These are phyloP conservation scores for Atherinosoma microstoma DNA, from an alignment of 2,797 vertebrate genomes.

Conservation along the genomic window DNA sequence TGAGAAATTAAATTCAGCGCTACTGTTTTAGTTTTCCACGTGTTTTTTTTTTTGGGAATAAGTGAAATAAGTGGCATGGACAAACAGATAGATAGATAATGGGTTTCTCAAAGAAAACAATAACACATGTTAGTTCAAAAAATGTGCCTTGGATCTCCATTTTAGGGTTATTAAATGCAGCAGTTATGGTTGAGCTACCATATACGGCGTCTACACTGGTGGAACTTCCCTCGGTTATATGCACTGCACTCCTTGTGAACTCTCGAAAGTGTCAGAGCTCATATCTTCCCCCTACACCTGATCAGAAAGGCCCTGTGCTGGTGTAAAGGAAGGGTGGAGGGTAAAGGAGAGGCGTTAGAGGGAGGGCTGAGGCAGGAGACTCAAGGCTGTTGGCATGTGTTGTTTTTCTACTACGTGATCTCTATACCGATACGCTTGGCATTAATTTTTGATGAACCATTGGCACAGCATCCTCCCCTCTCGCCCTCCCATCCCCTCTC, in stretches of 20 bases:
- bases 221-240: slow-evolving; percentile 83
- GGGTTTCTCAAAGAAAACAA: slow-evolving; percentile 56
- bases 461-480: slow-evolving; percentile 79
- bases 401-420: slow-evolving; percentile 87
- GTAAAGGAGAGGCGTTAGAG: slow-evolving; percentile 59
- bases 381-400: slow-evolving; percentile 85
- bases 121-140: slow-evolving; percentile 55
- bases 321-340: slow-evolving; percentile 62
- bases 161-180: slow-evolving; percentile 83
- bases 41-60: slow-evolving; percentile 26
- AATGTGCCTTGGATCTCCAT: slow-evolving; percentile 74
- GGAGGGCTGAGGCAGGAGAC: slow-evolving; percentile 73
- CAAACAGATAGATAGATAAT: slow-evolving; percentile 44
- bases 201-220: slow-evolving; percentile 63
- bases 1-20: slow-evolving; percentile 60
- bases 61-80: slow-evolving; percentile 44
- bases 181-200: slow-evolving; percentile 77
- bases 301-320: slow-evolving; percentile 78
- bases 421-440: slow-evolving; percentile 84
- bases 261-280: slow-evolving; percentile 84
- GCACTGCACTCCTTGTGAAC: slow-evolving; percentile 85
- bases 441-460: slow-evolving; percentile 89
- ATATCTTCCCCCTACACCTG: slow-evolving; percentile 84
- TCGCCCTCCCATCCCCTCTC: slow-evolving; percentile 71
- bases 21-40: slow-evolving; percentile 33